These are phyloP conservation scores for Carcinoscorpius rotundicauda DNA, from an alignment of 1,140 invertebrate genomes.

Conservation along the genomic window DNA sequence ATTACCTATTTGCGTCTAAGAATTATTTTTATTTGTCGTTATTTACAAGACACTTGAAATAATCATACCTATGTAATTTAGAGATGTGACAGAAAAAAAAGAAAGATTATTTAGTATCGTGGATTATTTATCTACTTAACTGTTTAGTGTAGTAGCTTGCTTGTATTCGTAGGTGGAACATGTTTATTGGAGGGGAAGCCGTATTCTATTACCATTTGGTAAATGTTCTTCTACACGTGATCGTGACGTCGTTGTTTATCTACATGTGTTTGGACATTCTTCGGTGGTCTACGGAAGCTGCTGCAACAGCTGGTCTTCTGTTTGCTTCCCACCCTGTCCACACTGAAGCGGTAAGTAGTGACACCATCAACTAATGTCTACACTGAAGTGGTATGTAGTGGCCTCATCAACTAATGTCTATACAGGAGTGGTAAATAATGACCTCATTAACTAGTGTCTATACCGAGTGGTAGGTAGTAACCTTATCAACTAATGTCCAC, in stretches of 20 bases:
- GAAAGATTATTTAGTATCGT: too few species aligned
- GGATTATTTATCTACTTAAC: too few species aligned
- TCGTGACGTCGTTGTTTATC: slow-evolving; percentile 17
- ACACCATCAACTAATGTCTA: slow-evolving; percentile 1
- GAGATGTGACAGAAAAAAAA: too few species aligned
- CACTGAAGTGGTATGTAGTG: neutral
- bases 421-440: too few species aligned
- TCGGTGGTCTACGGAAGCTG: slow-evolving; percentile 11
- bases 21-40: too few species aligned
- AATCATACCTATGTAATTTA: too few species aligned
- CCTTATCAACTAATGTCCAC: neutral
- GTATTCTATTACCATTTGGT: slow-evolving; percentile 32
- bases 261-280: slow-evolving; percentile 11
- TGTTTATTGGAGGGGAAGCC: too few species aligned
- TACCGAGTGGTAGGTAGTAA: slow-evolving; percentile 36
- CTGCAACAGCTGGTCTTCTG: slow-evolving; percentile 32
- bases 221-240: slow-evolving; percentile 35
- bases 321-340: slow-evolving; percentile 44
- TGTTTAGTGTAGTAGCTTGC: too few species aligned
- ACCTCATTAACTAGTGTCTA: slow-evolving; percentile 28
- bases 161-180: too few species aligned
- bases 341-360: slow-evolving; percentile 38
- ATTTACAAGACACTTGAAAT: too few species aligned
- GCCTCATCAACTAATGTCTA: too few species aligned
- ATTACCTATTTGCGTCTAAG: too few species aligned